Percentiles rank a stretch among this genome's conserved stretches.
These are phyloP conservation scores for Aurelia coerulea DNA, from an alignment of 30 jellyfish, hydroid and myxozoan species.

Conservation along the genomic window DNA sequence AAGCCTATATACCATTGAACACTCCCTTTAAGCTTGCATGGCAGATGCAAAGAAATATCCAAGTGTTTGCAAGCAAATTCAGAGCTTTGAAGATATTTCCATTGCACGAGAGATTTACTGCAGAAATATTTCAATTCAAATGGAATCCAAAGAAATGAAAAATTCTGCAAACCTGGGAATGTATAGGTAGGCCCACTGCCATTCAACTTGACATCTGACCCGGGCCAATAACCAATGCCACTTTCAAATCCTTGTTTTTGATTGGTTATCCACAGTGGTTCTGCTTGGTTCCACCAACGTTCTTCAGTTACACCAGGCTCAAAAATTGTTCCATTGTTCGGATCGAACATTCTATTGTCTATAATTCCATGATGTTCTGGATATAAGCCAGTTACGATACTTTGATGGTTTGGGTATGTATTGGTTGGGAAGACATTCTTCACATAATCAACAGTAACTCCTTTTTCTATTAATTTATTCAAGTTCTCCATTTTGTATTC, in stretches of 20 bases:
- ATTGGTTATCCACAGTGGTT: conserved; percentile 86
- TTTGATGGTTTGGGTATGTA: conserved; percentile 93
- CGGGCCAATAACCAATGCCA: conserved; percentile 90
- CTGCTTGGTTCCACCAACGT: conserved; percentile 85
- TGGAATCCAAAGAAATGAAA: no score
- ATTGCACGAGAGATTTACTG: no score
- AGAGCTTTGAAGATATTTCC: no score
- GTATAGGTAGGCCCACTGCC: conserved; percentile 45
- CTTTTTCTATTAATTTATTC: conserved; percentile 56
- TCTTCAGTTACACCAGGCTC: conserved; percentile 64
- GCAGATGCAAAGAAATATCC: no score
- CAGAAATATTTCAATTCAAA: no score
- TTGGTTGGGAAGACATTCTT: conserved; percentile 89
- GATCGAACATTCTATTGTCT: conserved; percentile 81
- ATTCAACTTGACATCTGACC: conserved; percentile 53
- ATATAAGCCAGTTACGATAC: conserved; percentile 89
- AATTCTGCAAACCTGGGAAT: not conserved
- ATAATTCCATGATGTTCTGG: conserved; percentile 96
- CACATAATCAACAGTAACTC: conserved; percentile 89
- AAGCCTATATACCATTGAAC: no score
- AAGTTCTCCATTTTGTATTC: conserved; percentile 56
- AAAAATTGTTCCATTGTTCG: conserved; percentile 65
- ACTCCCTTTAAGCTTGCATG: no score
- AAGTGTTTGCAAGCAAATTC: no score
- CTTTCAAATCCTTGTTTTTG: conserved; percentile 70